Conservation (phyloP, 2,113 vertebrate genomes). For the Sapajus apella region DNA sequence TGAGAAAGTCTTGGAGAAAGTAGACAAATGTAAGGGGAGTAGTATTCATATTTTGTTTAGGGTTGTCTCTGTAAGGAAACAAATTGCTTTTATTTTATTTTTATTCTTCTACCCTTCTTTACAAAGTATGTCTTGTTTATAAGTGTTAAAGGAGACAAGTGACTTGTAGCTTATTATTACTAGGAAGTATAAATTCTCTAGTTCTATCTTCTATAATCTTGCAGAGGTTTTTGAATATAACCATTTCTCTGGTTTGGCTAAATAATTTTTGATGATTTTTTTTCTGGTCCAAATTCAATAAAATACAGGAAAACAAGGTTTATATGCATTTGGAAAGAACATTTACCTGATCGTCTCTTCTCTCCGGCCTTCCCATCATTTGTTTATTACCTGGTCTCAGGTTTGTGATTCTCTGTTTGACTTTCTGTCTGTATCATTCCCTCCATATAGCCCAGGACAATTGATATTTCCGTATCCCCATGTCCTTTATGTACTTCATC, state of each 20-base stretch:
- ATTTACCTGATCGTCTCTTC: neutral
- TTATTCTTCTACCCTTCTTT: neutral
- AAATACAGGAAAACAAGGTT: conserved; percentile 14
- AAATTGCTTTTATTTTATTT: neutral
- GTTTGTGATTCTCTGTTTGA: neutral
- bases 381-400: neutral
- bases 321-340: neutral
- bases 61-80: neutral
- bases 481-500: neutral
- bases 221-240: neutral
- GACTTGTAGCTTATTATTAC: neutral
- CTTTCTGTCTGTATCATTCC: neutral
- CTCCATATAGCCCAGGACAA: neutral
- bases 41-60: neutral
- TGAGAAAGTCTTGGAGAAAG: neutral
- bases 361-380: neutral
- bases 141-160: neutral
- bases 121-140: neutral
- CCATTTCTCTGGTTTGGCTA: neutral
- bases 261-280: neutral
- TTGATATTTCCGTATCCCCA: neutral
- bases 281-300: neutral
- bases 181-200: neutral
- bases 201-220: neutral
- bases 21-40: neutral